Conservation (phyloP, 2,888 invertebrate genomes). For the Osmoderma eremita region DNA sequence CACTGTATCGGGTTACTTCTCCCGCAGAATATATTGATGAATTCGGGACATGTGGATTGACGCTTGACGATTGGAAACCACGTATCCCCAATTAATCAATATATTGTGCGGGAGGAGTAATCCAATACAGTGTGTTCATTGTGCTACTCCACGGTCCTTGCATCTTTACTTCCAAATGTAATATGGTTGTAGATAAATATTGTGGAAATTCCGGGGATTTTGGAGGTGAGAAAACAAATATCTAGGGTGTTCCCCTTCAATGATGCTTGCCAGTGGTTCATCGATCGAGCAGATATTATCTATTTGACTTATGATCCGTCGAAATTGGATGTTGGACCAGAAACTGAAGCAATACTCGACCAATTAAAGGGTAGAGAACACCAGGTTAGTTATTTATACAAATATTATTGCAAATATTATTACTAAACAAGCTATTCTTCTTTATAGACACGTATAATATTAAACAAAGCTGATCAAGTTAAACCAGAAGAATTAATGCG, state of each 20-base stretch:
- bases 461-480: slow-evolving; percentile 95
- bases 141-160: no score
- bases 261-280: slow-evolving; percentile 97
- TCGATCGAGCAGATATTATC: slow-evolving; percentile 94
- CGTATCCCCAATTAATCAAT: no score
- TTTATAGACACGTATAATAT: slow-evolving; percentile 83
- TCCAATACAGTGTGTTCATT: no score
- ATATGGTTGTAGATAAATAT: slow-evolving; percentile 82
- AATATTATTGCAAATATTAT: slow-evolving; percentile 9
- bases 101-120: no score
- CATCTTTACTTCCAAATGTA: no score
- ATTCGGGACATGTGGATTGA: no score
- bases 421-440: background rate
- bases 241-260: slow-evolving; percentile 94
- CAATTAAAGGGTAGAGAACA: slow-evolving; percentile 94
- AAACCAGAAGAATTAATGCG: slow-evolving; percentile 92
- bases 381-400: slow-evolving; percentile 69
- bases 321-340: slow-evolving; percentile 93
- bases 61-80: no score
- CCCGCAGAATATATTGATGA: no score
- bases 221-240: slow-evolving; percentile 93
- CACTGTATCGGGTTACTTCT: no score
- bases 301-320: slow-evolving; percentile 95
- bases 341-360: slow-evolving; percentile 93
- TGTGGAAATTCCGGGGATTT: slow-evolving; percentile 94